Evolutionary conservation across 2,797 vertebrate species (phyloP).

Genomic region (Alfaro cultratus): DNA sequence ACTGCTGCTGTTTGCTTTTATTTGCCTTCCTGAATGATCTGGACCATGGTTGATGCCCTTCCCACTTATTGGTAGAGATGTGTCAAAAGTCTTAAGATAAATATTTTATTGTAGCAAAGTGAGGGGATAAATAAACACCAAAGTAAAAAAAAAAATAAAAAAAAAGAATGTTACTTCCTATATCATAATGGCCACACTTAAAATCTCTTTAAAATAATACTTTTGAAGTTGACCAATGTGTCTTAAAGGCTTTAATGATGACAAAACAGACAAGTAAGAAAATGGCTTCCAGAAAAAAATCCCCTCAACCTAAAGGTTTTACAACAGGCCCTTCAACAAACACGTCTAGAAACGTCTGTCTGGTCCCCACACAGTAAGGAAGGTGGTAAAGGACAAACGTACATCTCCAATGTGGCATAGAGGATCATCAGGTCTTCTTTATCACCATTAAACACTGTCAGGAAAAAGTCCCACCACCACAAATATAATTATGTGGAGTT

Average conservation of each 20-base stretch:
- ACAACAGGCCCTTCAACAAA: background rate
- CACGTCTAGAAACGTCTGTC: background rate
- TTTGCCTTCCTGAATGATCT: conserved; percentile 22
- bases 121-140: background rate
- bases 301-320: background rate
- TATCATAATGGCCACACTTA: background rate
- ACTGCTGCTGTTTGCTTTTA: background rate
- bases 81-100: background rate
- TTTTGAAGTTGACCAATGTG: background rate
- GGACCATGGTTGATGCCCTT: background rate
- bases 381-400: background rate
- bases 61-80: background rate
- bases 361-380: background rate
- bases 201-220: background rate
- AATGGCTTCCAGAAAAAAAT: background rate
- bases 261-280: background rate
- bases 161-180: background rate
- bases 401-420: background rate
- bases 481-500: background rate
- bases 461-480: background rate
- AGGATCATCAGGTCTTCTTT: background rate
- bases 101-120: background rate
- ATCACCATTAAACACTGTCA: background rate
- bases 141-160: background rate
- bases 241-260: background rate